Evolutionary conservation across 1,140 invertebrate species (phyloP).

Genomic region (Armadillidium nasatum): DNA sequence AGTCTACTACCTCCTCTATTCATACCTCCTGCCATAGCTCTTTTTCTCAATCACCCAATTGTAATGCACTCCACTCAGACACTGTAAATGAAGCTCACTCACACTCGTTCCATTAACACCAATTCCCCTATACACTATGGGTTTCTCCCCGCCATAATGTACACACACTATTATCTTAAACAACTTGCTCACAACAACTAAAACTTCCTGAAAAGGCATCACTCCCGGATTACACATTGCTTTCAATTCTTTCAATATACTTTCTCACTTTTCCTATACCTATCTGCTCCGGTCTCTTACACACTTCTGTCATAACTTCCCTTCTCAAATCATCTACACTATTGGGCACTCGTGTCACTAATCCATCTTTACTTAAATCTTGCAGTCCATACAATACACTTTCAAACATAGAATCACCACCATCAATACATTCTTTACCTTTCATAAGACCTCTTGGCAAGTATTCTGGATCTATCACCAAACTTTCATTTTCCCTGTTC

Average conservation of each 20-base stretch:
- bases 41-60: neutral
- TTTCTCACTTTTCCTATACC: neutral
- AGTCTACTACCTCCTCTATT: too few relatives aligned
- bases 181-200: constrained; percentile 5
- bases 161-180: neutral
- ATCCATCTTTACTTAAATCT: neutral
- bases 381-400: neutral
- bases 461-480: too few relatives aligned
- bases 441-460: too few relatives aligned
- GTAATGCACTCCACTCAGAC: neutral
- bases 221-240: neutral
- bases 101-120: neutral
- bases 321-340: neutral
- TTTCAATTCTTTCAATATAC: neutral
- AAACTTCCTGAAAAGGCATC: neutral
- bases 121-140: neutral
- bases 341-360: neutral
- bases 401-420: constrained; percentile 6
- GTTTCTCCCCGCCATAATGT: constrained; percentile 3
- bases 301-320: neutral
- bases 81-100: constrained; percentile 1
- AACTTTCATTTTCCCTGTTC: neutral
- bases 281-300: neutral
- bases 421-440: neutral
- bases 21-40: too few relatives aligned